Evolutionary conservation across 2,113 vertebrate genomes (phyloP).

Genomic region (Zootoca vivipara): DNA sequence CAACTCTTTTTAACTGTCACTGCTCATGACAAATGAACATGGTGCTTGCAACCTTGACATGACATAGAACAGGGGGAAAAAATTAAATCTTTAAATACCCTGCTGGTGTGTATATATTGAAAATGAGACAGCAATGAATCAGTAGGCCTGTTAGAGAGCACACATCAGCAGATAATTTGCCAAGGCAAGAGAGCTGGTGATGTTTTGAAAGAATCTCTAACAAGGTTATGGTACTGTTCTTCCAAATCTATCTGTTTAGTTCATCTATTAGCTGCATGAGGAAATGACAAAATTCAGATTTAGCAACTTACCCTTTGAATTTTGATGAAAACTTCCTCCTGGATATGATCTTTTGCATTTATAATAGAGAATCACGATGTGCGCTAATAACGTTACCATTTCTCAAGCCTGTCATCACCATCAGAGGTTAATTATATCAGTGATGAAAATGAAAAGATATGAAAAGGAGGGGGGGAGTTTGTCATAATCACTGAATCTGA

Average conservation of each 20-base stretch:
- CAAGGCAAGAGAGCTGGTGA: neutral
- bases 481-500: constrained; percentile 43
- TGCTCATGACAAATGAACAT: constrained; percentile 7
- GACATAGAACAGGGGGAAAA: neutral
- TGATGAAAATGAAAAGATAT: constrained; percentile 50
- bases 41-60: neutral
- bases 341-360: constrained; percentile 58
- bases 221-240: constrained; percentile 47
- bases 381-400: constrained; percentile 57
- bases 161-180: constrained; percentile 9
- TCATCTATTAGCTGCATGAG: constrained; percentile 5
- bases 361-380: constrained; percentile 40
- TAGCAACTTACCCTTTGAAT: constrained; percentile 33
- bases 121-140: constrained; percentile 2
- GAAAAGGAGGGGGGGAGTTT: constrained; percentile 35
- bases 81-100: neutral
- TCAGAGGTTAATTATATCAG: constrained; percentile 61
- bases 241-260: constrained; percentile 30
- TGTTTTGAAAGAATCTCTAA: constrained; percentile 31
- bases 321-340: constrained; percentile 53
- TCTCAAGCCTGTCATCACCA: constrained; percentile 48
- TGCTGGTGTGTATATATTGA: constrained; percentile 21
- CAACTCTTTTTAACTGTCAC: neutral
- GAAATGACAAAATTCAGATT: constrained; percentile 30
- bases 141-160: neutral